phyloP scores from a whole-genome alignment of 2,888 invertebrate genomes.

The Sicus ferrugineus region DNA sequence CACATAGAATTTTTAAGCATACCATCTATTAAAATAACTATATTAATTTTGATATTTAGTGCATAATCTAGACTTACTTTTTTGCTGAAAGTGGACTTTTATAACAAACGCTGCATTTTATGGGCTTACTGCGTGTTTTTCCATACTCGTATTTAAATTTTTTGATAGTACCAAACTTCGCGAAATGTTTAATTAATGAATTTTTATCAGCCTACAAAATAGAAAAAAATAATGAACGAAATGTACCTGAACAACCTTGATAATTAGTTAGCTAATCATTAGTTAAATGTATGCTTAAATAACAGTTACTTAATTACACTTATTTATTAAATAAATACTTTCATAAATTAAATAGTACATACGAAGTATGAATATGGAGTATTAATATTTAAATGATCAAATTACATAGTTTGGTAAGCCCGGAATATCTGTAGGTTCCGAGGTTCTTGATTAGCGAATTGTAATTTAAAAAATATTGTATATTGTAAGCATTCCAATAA shows the following conservation, averaged over 20 bases:
- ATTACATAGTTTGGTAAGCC: too few species aligned
- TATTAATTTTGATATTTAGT: too few species aligned
- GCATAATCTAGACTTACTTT: slow-evolving; percentile 30
- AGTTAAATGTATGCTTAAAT: background rate
- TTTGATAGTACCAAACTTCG: slow-evolving; percentile 31
- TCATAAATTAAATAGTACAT: too few species aligned
- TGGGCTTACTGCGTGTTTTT: slow-evolving; percentile 15
- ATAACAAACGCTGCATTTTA: slow-evolving; percentile 24
- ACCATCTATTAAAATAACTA: too few species aligned
- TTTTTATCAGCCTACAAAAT: slow-evolving; percentile 15
- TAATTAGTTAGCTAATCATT: background rate
- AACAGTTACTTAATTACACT: background rate
- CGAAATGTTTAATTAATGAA: slow-evolving; percentile 27
- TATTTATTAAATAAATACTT: background rate
- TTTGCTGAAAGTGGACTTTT: slow-evolving; percentile 18
- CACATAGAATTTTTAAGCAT: too few species aligned
- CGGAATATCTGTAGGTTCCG: too few species aligned
- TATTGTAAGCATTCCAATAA: too few species aligned
- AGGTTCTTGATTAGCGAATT: too few species aligned
- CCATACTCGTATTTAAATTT: slow-evolving; percentile 32
- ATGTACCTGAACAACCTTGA: background rate
- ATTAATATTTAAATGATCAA: too few species aligned
- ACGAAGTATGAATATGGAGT: too few species aligned
- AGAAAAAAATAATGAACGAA: background rate
- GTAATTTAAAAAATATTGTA: too few species aligned